These are phyloP conservation scores for Drosophila paucipuncta DNA, from an alignment of 2,888 invertebrate species.

Conservation along the genomic window DNA sequence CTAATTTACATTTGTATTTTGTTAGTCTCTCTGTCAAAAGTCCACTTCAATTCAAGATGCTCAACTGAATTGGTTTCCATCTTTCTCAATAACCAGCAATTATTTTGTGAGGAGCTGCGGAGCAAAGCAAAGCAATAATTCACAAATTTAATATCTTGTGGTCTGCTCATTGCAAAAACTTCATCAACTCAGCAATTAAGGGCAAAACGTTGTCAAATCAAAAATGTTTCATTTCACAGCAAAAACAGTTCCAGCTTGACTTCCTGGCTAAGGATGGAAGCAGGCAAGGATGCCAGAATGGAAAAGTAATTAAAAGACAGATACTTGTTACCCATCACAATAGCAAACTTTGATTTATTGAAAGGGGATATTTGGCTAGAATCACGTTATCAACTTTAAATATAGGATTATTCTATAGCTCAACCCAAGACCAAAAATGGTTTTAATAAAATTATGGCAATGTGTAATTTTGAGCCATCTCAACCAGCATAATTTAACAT, in stretches of 20 bases:
- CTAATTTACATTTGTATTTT: not conserved
- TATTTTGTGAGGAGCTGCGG: not conserved
- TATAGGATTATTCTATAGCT: not conserved
- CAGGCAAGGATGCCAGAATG: not conserved
- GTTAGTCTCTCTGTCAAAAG: not conserved
- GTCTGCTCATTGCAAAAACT: constrained; percentile 3
- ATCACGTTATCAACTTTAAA: not conserved
- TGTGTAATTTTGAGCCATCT: not conserved
- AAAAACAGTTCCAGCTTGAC: constrained; percentile 10
- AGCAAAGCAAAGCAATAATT: not conserved
- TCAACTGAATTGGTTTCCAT: not conserved
- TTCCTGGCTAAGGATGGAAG: not conserved
- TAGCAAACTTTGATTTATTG: constrained; percentile 36
- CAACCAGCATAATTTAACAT: not conserved
- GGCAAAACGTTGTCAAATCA: not conserved
- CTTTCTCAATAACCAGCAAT: not conserved
- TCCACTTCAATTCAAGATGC: not conserved
- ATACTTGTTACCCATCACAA: constrained; percentile 10
- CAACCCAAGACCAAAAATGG: not conserved
- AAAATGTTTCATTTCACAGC: constrained; percentile 8
- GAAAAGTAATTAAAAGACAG: constrained; percentile 17
- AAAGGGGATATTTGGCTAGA: not conserved
- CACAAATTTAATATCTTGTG: not conserved
- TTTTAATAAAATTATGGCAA: not conserved
- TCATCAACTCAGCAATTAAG: constrained; percentile 18